Percentiles rank a stretch among this genome's conserved stretches.
Conservation (phyloP, 2,113 vertebrate genomes). For the Carassius carassius region DNA sequence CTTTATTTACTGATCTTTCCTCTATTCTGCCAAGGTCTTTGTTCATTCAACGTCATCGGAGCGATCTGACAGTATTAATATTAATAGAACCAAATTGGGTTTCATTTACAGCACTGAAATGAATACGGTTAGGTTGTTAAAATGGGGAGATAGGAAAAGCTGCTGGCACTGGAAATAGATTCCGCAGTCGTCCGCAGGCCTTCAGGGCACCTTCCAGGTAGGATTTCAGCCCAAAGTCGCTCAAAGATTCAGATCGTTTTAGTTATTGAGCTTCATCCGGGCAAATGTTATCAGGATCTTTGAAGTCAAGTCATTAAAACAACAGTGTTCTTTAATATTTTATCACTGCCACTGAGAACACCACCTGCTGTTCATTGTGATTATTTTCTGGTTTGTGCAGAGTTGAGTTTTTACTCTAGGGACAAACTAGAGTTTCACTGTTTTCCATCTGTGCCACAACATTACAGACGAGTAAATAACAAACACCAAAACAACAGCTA, state of each 20-base stretch:
- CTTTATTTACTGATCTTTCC: constrained; percentile 74
- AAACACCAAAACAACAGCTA: neutral
- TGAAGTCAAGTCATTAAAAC: constrained; percentile 22
- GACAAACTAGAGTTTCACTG: too few species aligned
- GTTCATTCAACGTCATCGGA: constrained; percentile 87
- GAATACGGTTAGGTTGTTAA: constrained; percentile 80
- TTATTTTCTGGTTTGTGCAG: constrained; percentile 10
- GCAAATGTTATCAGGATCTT: constrained; percentile 21
- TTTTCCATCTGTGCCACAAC: neutral
- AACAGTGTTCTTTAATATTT: constrained; percentile 32
- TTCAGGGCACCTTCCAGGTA: constrained; percentile 62
- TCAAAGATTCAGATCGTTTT: constrained; percentile 56
- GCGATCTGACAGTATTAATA: constrained; percentile 81
- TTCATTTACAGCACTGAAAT: constrained; percentile 85
- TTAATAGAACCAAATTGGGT: constrained; percentile 88
- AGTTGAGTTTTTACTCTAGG: constrained; percentile 1
- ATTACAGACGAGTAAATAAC: neutral
- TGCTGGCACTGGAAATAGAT: constrained; percentile 67
- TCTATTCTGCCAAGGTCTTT: constrained; percentile 80
- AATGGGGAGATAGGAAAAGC: constrained; percentile 60
- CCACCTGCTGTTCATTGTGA: neutral
- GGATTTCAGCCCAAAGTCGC: constrained; percentile 56
- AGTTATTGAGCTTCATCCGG: constrained; percentile 32
- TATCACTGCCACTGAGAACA: neutral
- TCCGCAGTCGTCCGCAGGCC: neutral